Evolutionary conservation across 1,140 invertebrate genomes (phyloP), one percentile per base, ranked within the genome.

Genomic region (Stegodyphus dumicola): DNA sequence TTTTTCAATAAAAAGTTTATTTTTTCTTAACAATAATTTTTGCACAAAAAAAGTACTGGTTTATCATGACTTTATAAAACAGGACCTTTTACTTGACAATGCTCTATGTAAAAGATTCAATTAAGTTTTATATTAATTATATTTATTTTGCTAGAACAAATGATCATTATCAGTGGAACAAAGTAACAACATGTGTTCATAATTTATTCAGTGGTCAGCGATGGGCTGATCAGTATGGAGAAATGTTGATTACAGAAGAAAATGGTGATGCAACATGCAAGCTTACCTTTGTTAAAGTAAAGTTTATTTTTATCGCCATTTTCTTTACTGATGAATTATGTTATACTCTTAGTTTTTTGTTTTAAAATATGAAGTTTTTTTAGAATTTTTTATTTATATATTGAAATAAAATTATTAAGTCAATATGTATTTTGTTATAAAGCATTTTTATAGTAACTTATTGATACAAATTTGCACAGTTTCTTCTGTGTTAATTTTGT

Each of bases 161-260:
- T 52, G 91, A 95, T 89, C 92, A 94, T 88, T 96, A 96, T 89
- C 92, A 92, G 60, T 96, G 95, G 95, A 96, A 96, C 90, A 96
- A 97, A 92, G 94, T 96, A 18, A 96, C 95, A 48, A 95, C 95
- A 5, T 96, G 95, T 91, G 95, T 96, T 3, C 95, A 96, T 90
- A 96, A 96, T 90, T 89, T 96, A 87, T 95, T 96, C 90, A 94
- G 94, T 6, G 88, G 89, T 18, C 94, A 95, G 89, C 91, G 95
- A 60, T 96, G 95, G 94, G 95, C 96, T 64, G 95, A 96, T 90
- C 94, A 96, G 90, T 96, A 96, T 90, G 95, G 95, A 3, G 95
- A 96, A 90, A 93, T 96, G 90, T 92, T 93, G 88, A 94, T 96
- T 78, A 92, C 91, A 3, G 91, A 91, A 87, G 87, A 85, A 71